Base-by-base conservation (phyloP, 1,140 invertebrate species). In the Sinonovacula constricta region DNA sequence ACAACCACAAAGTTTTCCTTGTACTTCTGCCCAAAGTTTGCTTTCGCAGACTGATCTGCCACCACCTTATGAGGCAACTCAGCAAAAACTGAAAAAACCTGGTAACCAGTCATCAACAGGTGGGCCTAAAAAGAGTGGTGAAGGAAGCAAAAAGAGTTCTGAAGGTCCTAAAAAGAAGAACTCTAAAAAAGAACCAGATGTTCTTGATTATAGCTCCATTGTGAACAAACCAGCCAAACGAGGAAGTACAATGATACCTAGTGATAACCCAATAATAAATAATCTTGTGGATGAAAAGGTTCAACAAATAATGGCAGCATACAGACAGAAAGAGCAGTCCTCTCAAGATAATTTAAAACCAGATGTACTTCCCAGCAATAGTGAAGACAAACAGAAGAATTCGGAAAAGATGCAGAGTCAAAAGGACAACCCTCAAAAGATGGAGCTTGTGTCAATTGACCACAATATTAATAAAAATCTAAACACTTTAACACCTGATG, bases 281-380 rank as follows among this genome's bases (percentile, higher is more conserved):
- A 60, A 59, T 18, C 33, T 76, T 24, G 72, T 76, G 51, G 53
- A 76, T 45, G 62, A 36, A n/a, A 76, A 76, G 59, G 72, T 76
- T 7, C 63, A 67, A 28, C 59, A 76, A 67, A 76, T 76, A 57
- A 57, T 76, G 63, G 72, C 72, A 31, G 72, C 72, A 33, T 57
- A 49, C 31, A 76, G 39, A 49, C 62, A 76, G 63, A 76, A 67
- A 34, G 62, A 49, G 30, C 15, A 67, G 0, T 10, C 51, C 18
- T 31, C 49, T 18, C n/a, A 10, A 33, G n/a, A 18, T 4, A 7
- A 60, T 60, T 30, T 18, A 3, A 63, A 63, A 10, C 60, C 36
- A 39, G 22, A 63, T n/a, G 22, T 22, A 2, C 30, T 2, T 22
- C 14, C 18, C 10, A 54, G 39, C 15, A 68, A 24, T n/a, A n/a